These are phyloP conservation scores for Cheirogaleus major DNA, from an alignment of 2,797 vertebrate genomes.

Conservation along the genomic window DNA sequence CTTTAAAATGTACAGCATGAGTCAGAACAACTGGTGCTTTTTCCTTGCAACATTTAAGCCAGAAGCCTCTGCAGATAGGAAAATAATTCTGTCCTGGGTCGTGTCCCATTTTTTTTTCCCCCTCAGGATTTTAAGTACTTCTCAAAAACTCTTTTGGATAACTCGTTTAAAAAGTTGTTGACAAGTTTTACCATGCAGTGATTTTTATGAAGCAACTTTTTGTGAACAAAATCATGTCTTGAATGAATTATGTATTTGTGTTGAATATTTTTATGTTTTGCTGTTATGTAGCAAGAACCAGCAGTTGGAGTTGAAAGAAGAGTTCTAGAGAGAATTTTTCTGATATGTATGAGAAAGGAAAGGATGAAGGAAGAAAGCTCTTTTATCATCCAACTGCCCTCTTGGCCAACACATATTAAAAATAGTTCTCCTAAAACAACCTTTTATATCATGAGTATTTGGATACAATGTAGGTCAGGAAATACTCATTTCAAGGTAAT, in stretches of 20 bases:
- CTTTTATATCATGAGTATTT: neutral
- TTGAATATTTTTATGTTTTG: constrained; percentile 29
- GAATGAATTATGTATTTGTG: neutral
- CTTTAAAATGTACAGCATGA: constrained; percentile 59
- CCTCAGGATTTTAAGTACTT: constrained; percentile 15
- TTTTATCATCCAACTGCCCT: neutral
- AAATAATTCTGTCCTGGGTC: constrained; percentile 42
- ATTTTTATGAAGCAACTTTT: constrained; percentile 28
- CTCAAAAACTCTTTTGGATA: constrained; percentile 9
- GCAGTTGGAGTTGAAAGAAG: neutral
- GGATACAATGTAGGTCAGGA: neutral
- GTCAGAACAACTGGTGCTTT: constrained; percentile 29
- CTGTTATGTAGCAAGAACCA: neutral
- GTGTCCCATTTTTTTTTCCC: neutral
- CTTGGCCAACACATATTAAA: neutral
- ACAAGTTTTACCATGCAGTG: neutral
- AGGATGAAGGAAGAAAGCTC: neutral
- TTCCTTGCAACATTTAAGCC: neutral
- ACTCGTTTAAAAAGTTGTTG: neutral
- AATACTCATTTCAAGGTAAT: neutral
- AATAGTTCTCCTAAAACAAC: neutral
- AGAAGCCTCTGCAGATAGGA: neutral
- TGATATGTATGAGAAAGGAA: neutral
- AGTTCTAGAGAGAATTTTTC: neutral
- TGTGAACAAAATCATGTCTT: neutral